Evolutionary conservation across 2,888 invertebrate genomes (phyloP).

Genomic region (Neocrepidodera transversa): DNA sequence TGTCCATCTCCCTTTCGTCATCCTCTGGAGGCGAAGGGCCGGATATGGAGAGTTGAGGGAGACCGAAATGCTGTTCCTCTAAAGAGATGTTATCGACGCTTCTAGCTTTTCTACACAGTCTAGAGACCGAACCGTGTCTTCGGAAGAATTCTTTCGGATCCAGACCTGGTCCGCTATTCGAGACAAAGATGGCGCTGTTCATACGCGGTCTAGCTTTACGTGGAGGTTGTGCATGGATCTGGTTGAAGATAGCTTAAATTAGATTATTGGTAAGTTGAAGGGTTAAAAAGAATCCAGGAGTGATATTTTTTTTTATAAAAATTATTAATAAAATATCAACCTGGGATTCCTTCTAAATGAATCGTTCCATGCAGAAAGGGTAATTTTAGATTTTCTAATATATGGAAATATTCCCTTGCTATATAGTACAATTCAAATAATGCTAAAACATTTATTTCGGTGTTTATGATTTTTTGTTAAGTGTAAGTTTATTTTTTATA

Average conservation of each 20-base stretch:
- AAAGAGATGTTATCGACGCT: slow-evolving; percentile 73
- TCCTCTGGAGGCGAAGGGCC: slow-evolving; percentile 54
- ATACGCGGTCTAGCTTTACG: slow-evolving; percentile 75
- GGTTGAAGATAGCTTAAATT: background rate
- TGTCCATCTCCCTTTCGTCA: slow-evolving; percentile 30
- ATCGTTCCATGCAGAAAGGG: too few species aligned
- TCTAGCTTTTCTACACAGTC: slow-evolving; percentile 80
- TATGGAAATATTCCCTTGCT: too few species aligned
- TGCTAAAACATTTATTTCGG: too few species aligned
- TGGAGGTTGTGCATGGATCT: slow-evolving; percentile 55
- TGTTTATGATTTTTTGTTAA: too few species aligned
- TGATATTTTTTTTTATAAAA: too few species aligned
- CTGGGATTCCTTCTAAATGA: too few species aligned
- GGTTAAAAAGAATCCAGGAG: too few species aligned
- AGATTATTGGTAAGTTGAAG: too few species aligned
- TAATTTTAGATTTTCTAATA: too few species aligned
- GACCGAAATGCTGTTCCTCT: slow-evolving; percentile 70
- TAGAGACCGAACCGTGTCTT: slow-evolving; percentile 80
- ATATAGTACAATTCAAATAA: too few species aligned
- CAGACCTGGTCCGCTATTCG: slow-evolving; percentile 76
- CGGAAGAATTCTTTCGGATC: slow-evolving; percentile 82
- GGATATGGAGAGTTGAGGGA: slow-evolving; percentile 76
- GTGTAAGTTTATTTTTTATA: too few species aligned
- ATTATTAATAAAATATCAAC: too few species aligned
- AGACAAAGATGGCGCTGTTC: slow-evolving; percentile 86